phyloP scores from a whole-genome alignment of 2,797 vertebrate genomes.

The Erethizon dorsatum region DNA sequence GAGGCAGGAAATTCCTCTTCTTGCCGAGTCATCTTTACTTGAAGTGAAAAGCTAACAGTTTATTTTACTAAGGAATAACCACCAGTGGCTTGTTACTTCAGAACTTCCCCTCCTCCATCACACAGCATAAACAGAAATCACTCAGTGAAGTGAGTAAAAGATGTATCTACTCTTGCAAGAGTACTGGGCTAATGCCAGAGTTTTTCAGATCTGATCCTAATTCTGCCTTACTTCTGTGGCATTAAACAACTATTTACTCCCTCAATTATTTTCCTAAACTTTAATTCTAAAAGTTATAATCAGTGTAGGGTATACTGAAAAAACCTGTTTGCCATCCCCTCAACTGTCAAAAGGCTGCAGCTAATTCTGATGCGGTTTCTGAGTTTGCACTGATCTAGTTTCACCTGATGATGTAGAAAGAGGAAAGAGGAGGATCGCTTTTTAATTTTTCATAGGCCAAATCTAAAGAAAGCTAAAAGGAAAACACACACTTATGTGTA shows the following conservation, averaged over 20 bases:
- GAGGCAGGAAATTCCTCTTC: neutral
- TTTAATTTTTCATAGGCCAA: constrained; percentile 71
- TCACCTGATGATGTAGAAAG: neutral
- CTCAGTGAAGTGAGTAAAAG: neutral
- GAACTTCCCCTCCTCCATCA: neutral
- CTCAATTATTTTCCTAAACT: constrained; percentile 52
- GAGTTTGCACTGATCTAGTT: neutral
- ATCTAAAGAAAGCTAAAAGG: constrained; percentile 40
- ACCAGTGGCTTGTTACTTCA: neutral
- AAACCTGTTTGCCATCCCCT: neutral
- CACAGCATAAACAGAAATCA: neutral
- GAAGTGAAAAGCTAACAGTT: constrained; percentile 58
- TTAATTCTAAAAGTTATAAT: constrained; percentile 39
- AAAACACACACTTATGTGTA: neutral
- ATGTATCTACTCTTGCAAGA: neutral
- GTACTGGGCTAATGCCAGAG: neutral
- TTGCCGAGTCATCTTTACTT: constrained; percentile 22
- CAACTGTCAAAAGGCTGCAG: constrained; percentile 21
- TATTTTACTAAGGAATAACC: constrained; percentile 45
- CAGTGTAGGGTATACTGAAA: neutral
- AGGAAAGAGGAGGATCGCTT: neutral
- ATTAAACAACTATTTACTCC: neutral
- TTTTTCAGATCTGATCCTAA: constrained; percentile 30
- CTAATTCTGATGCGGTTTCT: neutral
- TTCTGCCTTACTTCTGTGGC: constrained; percentile 34